Evolutionary conservation across 2,888 invertebrate genomes (phyloP), one percentile per base, ranked within the genome.

Genomic region (Stictocephala bisonia): DNA sequence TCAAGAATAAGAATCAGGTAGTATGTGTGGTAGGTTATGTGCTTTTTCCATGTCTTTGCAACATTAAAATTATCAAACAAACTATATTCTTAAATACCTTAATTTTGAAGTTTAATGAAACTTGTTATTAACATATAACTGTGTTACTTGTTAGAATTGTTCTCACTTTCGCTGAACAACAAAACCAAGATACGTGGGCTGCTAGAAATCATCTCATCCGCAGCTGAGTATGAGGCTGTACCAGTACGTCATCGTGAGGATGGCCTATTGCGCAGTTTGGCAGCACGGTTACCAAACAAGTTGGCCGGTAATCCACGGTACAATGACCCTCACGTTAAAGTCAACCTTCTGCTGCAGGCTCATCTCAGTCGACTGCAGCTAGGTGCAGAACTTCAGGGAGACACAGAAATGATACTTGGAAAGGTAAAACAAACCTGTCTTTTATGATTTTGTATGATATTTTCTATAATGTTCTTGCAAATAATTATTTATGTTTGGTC

Each of bases 141-240:
- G 67, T 73, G 79, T 76, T 74, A 51, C 79, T n/a, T 84, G 83
- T n/a, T 86, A 95, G 99, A 99, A 84, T 86, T 99, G 79, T 99
- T 99, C 88, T 97, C 97, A 82, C 89, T 98, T 81, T 99, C 99
- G 0, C 86, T 99, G 58, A 98, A 97, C 79, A 95, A 90, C 80
- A 99, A 99, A 86, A 99, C 99, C 0, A 99, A 99, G 86, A 95
- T 99, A 75, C 90, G 97, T 11, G 98, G 99, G 1, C 87, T 99
- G 7, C 86, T 99, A 80, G 99, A 99, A 87, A 99, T 99, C 82
- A 96, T 99, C 76, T 94, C 98, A 0, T 96, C 96, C 1, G 99
- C 99, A 0, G 96, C 96, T 0, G 99, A 99, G 85, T 99, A 97
- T 85, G 94, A 96, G 76, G 92, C 92, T 79, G 91, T 99, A 71